Evolutionary conservation across 2,797 vertebrate genomes (phyloP).

Genomic region (Betta splendens): DNA sequence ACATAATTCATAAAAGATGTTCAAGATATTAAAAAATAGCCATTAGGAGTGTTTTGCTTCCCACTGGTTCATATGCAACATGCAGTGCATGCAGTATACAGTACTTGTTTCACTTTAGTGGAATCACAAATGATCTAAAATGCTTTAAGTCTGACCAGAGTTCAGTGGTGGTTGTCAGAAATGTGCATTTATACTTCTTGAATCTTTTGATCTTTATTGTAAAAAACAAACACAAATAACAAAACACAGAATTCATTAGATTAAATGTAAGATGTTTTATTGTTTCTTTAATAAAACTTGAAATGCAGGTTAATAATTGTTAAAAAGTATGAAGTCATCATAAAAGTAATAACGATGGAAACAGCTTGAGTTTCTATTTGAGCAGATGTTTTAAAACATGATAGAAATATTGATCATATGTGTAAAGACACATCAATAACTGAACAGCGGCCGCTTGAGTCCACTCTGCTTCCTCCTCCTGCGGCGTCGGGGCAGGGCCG

Average conservation of each 20-base stretch:
- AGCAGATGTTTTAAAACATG: not conserved
- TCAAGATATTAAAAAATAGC: too few relatives aligned
- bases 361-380: not conserved
- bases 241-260: not conserved
- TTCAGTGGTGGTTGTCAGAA: conserved; percentile 17
- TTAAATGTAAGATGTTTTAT: not conserved
- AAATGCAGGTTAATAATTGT: too few relatives aligned
- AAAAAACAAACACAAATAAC: not conserved
- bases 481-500: conserved; percentile 79
- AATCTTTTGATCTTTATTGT: conserved; percentile 48
- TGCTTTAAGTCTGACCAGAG: not conserved
- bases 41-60: conserved; percentile 2
- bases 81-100: not conserved
- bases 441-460: conserved; percentile 29
- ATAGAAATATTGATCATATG: not conserved
- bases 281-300: not conserved
- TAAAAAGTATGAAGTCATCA: too few relatives aligned
- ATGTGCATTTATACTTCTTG: conserved; percentile 10
- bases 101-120: conserved; percentile 1
- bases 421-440: not conserved
- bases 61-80: conserved; percentile 10
- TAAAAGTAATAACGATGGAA: too few relatives aligned
- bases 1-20: too few relatives aligned
- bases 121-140: conserved; percentile 2
- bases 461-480: conserved; percentile 43